Evolutionary conservation across 53 echinoderm and acorn worm species (phyloP), one percentile per base, ranked within the genome.

Genomic region (Luidia sarsii): DNA sequence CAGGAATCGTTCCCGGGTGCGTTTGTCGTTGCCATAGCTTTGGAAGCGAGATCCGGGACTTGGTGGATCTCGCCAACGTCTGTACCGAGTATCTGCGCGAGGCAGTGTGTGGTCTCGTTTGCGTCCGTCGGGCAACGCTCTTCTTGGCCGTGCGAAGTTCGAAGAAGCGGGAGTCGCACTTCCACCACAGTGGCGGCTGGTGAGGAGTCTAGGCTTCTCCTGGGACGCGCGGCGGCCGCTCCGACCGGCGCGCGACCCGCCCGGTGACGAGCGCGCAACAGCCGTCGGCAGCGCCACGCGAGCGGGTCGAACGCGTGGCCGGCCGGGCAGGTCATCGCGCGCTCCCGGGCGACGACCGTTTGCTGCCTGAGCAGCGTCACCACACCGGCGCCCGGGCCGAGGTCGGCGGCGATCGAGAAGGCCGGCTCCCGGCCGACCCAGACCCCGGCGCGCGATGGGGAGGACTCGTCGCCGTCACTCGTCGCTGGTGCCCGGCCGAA

Each of bases 241-340:
- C 1, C 65, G 7, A 7, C 13, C 28, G 35, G 6, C 28, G 21
- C 54, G 24, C 34, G 66, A 7, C 83, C 70, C n/a, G n/a, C 39
- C 32, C 14, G 8, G n/a, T n/a, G n/a, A n/a, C n/a, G n/a, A n/a
- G n/a, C n/a, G 30, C 83, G 70, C 15, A 70, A 70, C 71, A 86
- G 37, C 13, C 24, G 53, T 36, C 37, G 56, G 32, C 86, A 86
- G 38, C 37, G 10, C 11, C 50, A 51, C 16, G 80, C 33, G 48
- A 86, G 80, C 0, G 86, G 86, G 33, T 86, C 86, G 20, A 57
- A 86, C 2, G 80, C 80, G 15, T 70, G 38, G 2, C 68, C 60
- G 1, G 55, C 63, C 28, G 33, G 29, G 39, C 86, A 86, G 2
- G 36, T 32, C 14, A 71, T 65, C 41, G 6, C 41, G 8, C 33